Evolutionary conservation across 2,888 invertebrate species (phyloP).

Genomic region (Biston betularia): DNA sequence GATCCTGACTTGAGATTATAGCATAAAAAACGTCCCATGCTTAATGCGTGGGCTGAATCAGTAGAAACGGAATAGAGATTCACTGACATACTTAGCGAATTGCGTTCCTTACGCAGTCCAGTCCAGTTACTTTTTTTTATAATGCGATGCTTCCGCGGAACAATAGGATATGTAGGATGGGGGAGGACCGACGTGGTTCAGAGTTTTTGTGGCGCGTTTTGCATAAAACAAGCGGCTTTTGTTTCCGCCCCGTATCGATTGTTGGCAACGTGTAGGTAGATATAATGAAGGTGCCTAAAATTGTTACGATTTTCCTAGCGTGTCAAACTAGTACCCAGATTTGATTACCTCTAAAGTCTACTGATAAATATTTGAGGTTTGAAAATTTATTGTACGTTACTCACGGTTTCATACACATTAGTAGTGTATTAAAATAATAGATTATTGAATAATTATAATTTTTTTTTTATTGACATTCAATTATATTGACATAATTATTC

Average conservation of each 20-base stretch:
- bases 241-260: conserved; percentile 4
- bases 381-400: too few relatives aligned
- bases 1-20: conserved; percentile 9
- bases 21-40: conserved; percentile 15
- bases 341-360: too few relatives aligned
- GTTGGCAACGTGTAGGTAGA: background rate
- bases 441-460: too few relatives aligned
- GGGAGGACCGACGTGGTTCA: background rate
- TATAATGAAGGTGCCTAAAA: background rate
- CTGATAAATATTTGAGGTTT: too few relatives aligned
- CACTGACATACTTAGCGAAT: conserved; percentile 11
- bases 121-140: background rate
- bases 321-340: background rate
- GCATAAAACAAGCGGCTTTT: conserved; percentile 8
- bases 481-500: too few relatives aligned
- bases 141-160: background rate
- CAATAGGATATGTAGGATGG: conserved; percentile 6
- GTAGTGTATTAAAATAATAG: too few relatives aligned
- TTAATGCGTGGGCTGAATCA: conserved; percentile 9
- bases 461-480: too few relatives aligned
- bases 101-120: background rate
- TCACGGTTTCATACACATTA: too few relatives aligned
- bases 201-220: conserved; percentile 4
- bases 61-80: background rate
- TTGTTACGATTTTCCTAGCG: too few relatives aligned